phyloP scores from a whole-genome alignment of 2,797 vertebrate species.

The Crocodylus rhombifer region DNA sequence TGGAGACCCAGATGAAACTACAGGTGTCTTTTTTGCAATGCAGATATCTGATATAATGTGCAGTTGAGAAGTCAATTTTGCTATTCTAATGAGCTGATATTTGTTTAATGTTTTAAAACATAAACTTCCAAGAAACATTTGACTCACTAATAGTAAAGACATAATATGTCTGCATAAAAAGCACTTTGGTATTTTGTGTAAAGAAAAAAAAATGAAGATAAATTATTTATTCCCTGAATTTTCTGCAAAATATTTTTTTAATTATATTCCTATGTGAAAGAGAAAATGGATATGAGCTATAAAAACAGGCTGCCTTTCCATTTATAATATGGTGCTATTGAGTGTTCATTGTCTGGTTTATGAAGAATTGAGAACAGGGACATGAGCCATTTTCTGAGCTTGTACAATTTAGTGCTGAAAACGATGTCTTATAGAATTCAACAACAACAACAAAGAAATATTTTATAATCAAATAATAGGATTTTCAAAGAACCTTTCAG shows the following conservation, averaged over 20 bases:
- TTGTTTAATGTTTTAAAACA: slow-evolving; percentile 31
- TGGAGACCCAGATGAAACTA: not conserved
- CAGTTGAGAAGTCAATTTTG: slow-evolving; percentile 50
- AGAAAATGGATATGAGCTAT: slow-evolving; percentile 24
- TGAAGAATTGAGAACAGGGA: slow-evolving; percentile 64
- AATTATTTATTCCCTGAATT: not conserved
- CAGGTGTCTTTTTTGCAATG: slow-evolving; percentile 2
- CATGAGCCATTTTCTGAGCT: slow-evolving; percentile 37
- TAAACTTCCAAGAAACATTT: slow-evolving; percentile 55
- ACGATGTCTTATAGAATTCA: slow-evolving; percentile 59
- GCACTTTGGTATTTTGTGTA: not conserved
- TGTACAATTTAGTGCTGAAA: slow-evolving; percentile 58
- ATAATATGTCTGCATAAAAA: not conserved
- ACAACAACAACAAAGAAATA: slow-evolving; percentile 29
- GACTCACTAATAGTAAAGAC: slow-evolving; percentile 52
- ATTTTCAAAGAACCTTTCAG: slow-evolving; percentile 52
- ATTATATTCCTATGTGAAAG: slow-evolving; percentile 36
- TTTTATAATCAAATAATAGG: slow-evolving; percentile 63
- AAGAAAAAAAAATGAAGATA: slow-evolving; percentile 63
- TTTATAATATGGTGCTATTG: slow-evolving; percentile 63
- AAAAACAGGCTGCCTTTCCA: not conserved
- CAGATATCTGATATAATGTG: not conserved
- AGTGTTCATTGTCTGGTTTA: slow-evolving; percentile 62
- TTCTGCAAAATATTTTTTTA: slow-evolving; percentile 21
- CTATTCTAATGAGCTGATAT: not conserved